These are phyloP conservation scores for Leptogaster cylindrica DNA, from an alignment of 2,888 invertebrate genomes.

Conservation along the genomic window DNA sequence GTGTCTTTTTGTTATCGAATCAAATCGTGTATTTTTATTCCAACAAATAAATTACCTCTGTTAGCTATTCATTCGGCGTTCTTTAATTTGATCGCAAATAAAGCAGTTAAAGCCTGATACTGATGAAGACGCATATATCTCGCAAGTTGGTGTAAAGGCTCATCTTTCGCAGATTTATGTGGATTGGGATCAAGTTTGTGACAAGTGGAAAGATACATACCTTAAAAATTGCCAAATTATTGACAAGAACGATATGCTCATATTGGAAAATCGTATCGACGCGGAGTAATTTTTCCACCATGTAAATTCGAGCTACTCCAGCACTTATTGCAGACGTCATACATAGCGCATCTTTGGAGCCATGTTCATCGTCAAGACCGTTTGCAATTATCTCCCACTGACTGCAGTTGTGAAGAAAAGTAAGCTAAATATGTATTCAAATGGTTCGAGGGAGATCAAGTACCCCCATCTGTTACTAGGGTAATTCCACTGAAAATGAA, in stretches of 20 bases:
- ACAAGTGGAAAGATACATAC: too few relatives aligned
- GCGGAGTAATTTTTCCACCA: constrained; percentile 36
- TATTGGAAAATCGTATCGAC: neutral
- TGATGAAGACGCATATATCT: too few relatives aligned
- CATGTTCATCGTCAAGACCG: constrained; percentile 32
- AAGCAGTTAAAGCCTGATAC: too few relatives aligned
- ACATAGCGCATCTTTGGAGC: constrained; percentile 42
- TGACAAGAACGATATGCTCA: neutral
- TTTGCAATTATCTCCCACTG: constrained; percentile 13
- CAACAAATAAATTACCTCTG: too few relatives aligned
- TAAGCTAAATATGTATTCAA: constrained; percentile 27
- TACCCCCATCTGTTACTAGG: neutral
- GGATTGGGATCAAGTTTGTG: too few relatives aligned
- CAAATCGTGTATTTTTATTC: too few relatives aligned
- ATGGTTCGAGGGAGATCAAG: constrained; percentile 2
- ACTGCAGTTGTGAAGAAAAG: constrained; percentile 39
- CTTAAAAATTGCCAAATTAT: neutral
- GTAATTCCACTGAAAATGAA: too few relatives aligned
- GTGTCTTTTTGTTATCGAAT: too few relatives aligned
- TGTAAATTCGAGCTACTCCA: constrained; percentile 29
- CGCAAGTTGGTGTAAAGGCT: too few relatives aligned
- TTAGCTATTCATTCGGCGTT: too few relatives aligned
- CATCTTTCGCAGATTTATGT: too few relatives aligned
- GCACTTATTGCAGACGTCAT: constrained; percentile 28
- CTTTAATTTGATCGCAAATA: too few relatives aligned